Evolutionary conservation across 2,888 invertebrate genomes (phyloP).

Genomic region (Lasioglossum malachurum): DNA sequence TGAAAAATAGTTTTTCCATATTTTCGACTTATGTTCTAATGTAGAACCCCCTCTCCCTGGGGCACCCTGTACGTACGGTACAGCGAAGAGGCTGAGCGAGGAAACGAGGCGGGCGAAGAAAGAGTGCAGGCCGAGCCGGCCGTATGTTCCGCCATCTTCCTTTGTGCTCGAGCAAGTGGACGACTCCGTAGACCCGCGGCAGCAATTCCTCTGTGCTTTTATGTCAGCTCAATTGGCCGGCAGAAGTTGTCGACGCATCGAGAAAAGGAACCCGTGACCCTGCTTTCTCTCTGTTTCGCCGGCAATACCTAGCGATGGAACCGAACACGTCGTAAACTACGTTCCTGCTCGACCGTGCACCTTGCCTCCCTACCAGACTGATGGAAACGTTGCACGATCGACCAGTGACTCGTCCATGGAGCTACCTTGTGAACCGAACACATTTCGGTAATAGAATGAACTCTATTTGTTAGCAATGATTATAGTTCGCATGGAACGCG

Average conservation of each 20-base stretch:
- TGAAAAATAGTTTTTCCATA: background rate
- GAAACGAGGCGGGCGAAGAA: background rate
- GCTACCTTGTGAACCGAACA: no score
- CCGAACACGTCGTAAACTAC: background rate
- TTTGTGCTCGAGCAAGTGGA: conserved; percentile 58
- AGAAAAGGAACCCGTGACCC: conserved; percentile 12
- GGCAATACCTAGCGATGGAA: conserved; percentile 11
- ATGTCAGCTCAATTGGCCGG: conserved; percentile 56
- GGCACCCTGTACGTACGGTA: background rate
- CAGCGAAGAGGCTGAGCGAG: background rate
- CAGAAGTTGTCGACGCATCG: conserved; percentile 56
- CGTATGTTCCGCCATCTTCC: conserved; percentile 30
- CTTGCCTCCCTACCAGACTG: background rate
- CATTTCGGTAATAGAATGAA: no score
- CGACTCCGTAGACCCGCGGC: conserved; percentile 62
- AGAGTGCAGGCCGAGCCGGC: background rate
- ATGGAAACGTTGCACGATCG: background rate
- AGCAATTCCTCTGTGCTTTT: conserved; percentile 56
- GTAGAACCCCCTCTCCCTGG: background rate
- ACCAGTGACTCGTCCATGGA: background rate
- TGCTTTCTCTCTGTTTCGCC: conserved; percentile 33
- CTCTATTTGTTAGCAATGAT: no score
- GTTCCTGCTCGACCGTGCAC: background rate
- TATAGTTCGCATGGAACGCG: no score
- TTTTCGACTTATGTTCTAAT: background rate